Conservation (phyloP, 2,888 invertebrate genomes). For the Tipula lateralis region DNA sequence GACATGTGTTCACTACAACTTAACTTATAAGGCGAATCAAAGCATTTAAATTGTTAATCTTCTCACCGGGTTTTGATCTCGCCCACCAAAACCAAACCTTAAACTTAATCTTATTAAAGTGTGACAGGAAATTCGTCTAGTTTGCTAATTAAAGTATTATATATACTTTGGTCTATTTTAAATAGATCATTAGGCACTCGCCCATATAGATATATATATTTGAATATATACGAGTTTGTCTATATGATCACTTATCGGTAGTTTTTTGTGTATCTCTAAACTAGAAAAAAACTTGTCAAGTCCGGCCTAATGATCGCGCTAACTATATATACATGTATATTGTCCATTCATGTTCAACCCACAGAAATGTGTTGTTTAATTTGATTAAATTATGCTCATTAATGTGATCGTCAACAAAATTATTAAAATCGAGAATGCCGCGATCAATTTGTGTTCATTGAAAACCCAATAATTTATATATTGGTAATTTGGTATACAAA, state of each 20-base stretch:
- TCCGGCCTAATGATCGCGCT: not conserved
- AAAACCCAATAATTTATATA: conserved; percentile 3
- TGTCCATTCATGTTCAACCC: not conserved
- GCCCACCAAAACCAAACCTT: not conserved
- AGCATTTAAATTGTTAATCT: not conserved
- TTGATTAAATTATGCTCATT: not conserved
- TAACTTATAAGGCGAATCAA: no score
- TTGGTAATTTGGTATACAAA: not conserved
- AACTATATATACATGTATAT: not conserved
- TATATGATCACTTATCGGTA: not conserved
- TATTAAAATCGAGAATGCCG: not conserved
- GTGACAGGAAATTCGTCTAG: not conserved
- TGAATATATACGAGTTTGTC: not conserved
- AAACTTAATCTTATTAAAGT: not conserved
- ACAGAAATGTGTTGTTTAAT: not conserved
- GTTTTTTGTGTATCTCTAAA: not conserved
- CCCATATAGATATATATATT: not conserved
- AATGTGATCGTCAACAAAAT: conserved; percentile 4
- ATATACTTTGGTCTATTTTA: not conserved
- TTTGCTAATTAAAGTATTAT: not conserved
- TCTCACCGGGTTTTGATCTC: not conserved
- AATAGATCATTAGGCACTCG: not conserved
- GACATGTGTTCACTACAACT: no score
- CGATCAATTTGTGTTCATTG: not conserved
- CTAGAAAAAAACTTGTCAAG: not conserved